These are phyloP conservation scores for Osmerus mordax DNA, from an alignment of 2,113 vertebrate genomes.

Conservation along the genomic window DNA sequence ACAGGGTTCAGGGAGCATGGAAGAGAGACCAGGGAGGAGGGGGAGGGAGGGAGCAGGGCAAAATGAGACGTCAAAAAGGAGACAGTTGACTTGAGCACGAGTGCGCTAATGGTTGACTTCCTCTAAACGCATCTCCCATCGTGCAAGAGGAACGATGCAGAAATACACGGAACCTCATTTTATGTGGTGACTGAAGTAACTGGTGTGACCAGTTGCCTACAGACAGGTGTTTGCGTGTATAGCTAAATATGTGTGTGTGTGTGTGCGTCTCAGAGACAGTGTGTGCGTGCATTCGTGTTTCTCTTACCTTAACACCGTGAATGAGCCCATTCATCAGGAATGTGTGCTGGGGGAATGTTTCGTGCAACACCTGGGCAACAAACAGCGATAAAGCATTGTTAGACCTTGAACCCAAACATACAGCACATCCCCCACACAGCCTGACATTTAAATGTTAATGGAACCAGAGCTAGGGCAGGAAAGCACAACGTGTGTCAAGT, in stretches of 20 bases:
- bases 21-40: background rate
- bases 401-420: background rate
- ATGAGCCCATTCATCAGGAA: constrained; percentile 94
- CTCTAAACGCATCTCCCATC: too few species aligned
- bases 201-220: too few species aligned
- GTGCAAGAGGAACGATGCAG: too few species aligned
- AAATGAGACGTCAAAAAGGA: background rate
- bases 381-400: constrained; percentile 38
- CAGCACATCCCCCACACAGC: background rate
- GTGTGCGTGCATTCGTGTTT: background rate
- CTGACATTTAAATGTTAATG: background rate
- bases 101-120: too few species aligned
- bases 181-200: too few species aligned
- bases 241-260: background rate
- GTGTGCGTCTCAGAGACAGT: background rate
- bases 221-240: background rate
- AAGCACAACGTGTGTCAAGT: background rate
- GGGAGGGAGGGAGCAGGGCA: background rate
- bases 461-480: background rate
- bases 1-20: background rate
- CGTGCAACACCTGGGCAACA: constrained; percentile 78
- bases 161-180: too few species aligned
- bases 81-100: background rate
- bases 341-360: constrained; percentile 89
- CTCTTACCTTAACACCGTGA: constrained; percentile 86